Base-by-base conservation (phyloP, 2,113 vertebrate species). In the Prolemur simus region DNA sequence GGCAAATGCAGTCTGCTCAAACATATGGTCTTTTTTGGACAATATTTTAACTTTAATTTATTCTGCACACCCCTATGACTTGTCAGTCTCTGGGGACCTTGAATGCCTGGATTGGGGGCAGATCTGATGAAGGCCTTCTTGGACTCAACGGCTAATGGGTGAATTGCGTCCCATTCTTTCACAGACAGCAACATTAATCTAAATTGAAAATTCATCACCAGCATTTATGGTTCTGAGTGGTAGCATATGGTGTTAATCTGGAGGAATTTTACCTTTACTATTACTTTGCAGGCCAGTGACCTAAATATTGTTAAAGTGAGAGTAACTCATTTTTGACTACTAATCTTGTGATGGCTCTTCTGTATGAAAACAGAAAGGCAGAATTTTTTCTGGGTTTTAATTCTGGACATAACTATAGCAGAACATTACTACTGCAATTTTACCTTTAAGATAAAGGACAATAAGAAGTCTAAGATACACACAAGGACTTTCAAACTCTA, bases 1-100 rank as follows among this genome's bases (percentile, higher is more conserved):
- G 93, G 64, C 73, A 91, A 93, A 96, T 60, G 78, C 82, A 96
- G 93, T 96, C 88, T 97, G 91, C 82, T 95, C 82, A 96, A 93
- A 97, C 97, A 97, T 96, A 97, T 95, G 96, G 96, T 93, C 96
- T 97, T 89, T 95, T 97, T 87, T 97, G 95, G 96, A 83, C 86
- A 95, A 89, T 96, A 97, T 97, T 96, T 98, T 98, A 94, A 71
- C 96, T 97, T 83, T 95, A 96, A 96, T 85, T 96, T 96, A 97
- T 97, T 97, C 95, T 89, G 63, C 42, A 94, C 23, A 96, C 89
- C 66, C 77, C 23, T 96, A 58, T 91, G 93, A 89, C 66, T 97
- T 97, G 96, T 68, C 77, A 96, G 4, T 91, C 96, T 91, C 95
- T 64, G 25, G 34, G n/a, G 89, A 96, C 45, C 42, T 81, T 83